Base-by-base conservation (phyloP, 92 coral and sea anemone genomes). In the Heliopora coerulea region DNA sequence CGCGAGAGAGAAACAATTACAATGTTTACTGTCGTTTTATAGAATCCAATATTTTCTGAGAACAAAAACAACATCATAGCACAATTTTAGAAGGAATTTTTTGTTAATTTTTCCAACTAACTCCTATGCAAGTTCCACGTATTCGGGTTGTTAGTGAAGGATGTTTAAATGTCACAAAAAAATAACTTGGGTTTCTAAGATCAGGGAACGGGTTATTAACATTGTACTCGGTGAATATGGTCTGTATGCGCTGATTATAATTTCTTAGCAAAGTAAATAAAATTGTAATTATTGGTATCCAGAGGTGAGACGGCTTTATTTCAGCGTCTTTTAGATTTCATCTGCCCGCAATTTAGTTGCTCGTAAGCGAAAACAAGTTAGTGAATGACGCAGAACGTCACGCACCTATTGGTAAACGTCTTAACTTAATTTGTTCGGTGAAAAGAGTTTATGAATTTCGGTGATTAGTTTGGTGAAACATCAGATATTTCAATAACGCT, bases 221-320 rank as follows among this genome's bases (percentile, higher is more conserved):
- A 46, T 46, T 31, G 26, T 70, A 70, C 52, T 52, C 54, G 59
- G 40, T 39, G 63, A 14, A 35, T 42, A 70, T 54, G 34, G 52
- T 54, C 33, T 32, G 31, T n/a, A 49, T 5, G 58, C 18, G 50
- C 50, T 46, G 61, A 56, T 56, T 23, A n/a, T n/a, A 56, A 23
- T 70, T 70, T 70, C 63, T 20, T 46, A 20, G 62, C 29, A 70
- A 21, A 15, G 77, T 10, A 54, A 70, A 70, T 70, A 54, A 52
- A 54, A 70, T 50, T 70, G 77, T 70, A 70, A 70, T 70, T 70
- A 54, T 70, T 35, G 30, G 48, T 32, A 54, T 7, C 37, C 60
- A 30, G 33, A 21, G 21, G 59, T 27, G 59, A 4, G 40, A 42
- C 32, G 35, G 21, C 49, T 65, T 10, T 65, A 65, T 35, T 26